Conservation (phyloP, 2,797 vertebrate genomes). For the Pipistrellus pygmaeus region DNA sequence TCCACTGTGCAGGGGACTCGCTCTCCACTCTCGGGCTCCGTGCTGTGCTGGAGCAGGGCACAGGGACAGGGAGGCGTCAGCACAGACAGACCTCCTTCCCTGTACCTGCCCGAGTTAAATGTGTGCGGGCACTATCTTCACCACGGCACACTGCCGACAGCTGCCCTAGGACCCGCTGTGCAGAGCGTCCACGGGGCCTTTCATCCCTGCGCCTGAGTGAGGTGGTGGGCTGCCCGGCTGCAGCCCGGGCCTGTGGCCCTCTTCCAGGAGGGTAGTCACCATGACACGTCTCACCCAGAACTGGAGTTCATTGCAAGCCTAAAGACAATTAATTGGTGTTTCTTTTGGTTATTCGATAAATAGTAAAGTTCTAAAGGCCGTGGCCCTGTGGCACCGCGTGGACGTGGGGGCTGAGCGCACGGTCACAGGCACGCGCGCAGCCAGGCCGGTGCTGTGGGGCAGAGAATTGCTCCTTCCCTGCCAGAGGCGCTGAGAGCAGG, state of each 20-base stretch:
- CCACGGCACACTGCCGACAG: too few species aligned
- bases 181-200: too few species aligned
- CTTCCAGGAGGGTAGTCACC: conserved; percentile 75
- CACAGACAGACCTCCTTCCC: too few species aligned
- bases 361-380: conserved; percentile 79
- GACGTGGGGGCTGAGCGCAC: too few species aligned
- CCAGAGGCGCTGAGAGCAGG: too few species aligned
- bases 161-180: too few species aligned
- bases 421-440: not conserved
- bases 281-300: conserved; percentile 71
- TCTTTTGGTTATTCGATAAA: conserved; percentile 82
- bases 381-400: not conserved
- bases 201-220: conserved; percentile 68
- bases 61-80: too few species aligned
- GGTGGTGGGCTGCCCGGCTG: conserved; percentile 63
- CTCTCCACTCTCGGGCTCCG: not conserved
- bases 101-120: too few species aligned
- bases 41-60: not conserved
- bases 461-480: conserved; percentile 71
- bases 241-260: conserved; percentile 73
- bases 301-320: conserved; percentile 71
- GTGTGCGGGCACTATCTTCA: too few species aligned
- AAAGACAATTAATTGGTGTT: conserved; percentile 81
- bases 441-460: conserved; percentile 49
- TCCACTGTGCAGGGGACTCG: conserved; percentile 42